Conservation (phyloP, 2,888 invertebrate species). For the Odontocerum albicorne region DNA sequence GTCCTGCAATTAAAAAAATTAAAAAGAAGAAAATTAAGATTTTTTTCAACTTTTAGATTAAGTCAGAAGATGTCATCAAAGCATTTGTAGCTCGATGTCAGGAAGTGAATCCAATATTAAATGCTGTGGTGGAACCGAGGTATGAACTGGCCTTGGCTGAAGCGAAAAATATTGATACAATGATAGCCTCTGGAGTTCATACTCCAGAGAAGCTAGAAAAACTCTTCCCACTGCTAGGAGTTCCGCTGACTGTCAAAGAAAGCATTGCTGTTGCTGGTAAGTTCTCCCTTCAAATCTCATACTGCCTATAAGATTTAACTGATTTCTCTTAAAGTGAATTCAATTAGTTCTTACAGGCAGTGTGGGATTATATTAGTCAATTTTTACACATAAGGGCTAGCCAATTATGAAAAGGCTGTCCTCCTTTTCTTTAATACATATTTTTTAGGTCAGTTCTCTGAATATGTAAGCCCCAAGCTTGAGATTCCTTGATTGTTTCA, state of each 20-base stretch:
- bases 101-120: constrained; percentile 76
- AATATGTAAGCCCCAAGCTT: too few species aligned
- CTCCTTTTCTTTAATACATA: too few species aligned
- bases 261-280: constrained; percentile 75
- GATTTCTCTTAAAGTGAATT: not conserved
- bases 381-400: not conserved
- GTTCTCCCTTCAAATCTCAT: not conserved
- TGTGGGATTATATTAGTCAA: too few species aligned
- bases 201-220: constrained; percentile 63
- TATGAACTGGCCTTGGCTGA: constrained; percentile 75
- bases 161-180: constrained; percentile 71
- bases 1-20: too few species aligned
- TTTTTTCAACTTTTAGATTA: constrained; percentile 70
- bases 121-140: constrained; percentile 79
- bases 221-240: constrained; percentile 75
- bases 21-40: too few species aligned
- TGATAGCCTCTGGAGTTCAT: constrained; percentile 59
- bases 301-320: not conserved
- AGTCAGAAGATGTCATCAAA: constrained; percentile 68
- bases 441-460: too few species aligned
- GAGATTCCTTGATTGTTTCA: too few species aligned
- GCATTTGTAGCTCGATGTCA: constrained; percentile 76
- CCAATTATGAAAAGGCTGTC: too few species aligned
- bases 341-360: too few species aligned
- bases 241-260: constrained; percentile 86